Percentiles rank a stretch among this genome's conserved stretches.
Evolutionary conservation across 1,140 invertebrate species (phyloP).

Genomic region (Pseudomyrmex gracilis): DNA sequence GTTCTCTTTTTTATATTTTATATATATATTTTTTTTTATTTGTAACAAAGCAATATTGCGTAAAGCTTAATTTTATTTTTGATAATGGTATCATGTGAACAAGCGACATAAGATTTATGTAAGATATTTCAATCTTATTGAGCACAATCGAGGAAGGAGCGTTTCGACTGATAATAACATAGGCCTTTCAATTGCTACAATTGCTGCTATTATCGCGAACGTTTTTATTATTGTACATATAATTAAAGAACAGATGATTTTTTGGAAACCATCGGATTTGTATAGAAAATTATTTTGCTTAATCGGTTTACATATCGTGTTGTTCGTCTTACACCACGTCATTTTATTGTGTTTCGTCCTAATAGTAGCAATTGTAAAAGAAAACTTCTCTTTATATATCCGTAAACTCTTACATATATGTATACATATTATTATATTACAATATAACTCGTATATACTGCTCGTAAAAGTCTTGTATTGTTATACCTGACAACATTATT

Average conservation of each 20-base stretch:
- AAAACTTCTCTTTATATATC: conserved; percentile 4
- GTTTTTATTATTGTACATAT: too few species aligned
- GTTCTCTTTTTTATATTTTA: conserved; percentile 43
- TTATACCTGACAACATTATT: neutral
- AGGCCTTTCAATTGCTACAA: conserved; percentile 39
- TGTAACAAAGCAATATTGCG: conserved; percentile 65
- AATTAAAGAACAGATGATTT: neutral
- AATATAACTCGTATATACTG: conserved; percentile 23
- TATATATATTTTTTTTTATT: conserved; percentile 5
- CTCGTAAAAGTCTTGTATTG: neutral
- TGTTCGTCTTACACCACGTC: too few species aligned
- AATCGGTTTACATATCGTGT: too few species aligned
- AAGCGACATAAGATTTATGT: conserved; percentile 14
- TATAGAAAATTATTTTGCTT: too few species aligned
- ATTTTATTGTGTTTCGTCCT: neutral
- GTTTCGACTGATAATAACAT: conserved; percentile 28
- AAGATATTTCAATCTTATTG: conserved; percentile 23
- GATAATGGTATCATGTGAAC: conserved; percentile 30
- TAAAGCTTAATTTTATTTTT: conserved; percentile 59
- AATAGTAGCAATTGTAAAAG: conserved; percentile 44
- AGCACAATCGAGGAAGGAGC: conserved; percentile 16
- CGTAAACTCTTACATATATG: conserved; percentile 23
- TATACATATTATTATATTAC: neutral
- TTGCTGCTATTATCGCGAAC: conserved; percentile 22
- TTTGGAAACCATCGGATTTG: neutral